Evolutionary conservation across 2,797 vertebrate genomes (phyloP), one percentile per base, ranked within the genome.

Genomic region (Enteromius trimaculatus): DNA sequence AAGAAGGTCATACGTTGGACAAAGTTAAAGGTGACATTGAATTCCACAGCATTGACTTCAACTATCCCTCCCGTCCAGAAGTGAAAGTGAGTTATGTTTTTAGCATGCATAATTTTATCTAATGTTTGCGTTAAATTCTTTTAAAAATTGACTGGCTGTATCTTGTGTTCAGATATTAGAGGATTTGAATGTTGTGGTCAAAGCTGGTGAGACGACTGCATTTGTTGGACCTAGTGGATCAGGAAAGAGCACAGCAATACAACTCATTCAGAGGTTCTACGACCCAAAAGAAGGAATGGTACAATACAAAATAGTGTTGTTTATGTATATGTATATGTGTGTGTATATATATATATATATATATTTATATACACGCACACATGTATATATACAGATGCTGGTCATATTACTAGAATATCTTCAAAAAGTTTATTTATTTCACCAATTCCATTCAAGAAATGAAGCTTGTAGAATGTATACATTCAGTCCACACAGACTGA

Each of bases 61-160:
- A 94, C 89, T 99, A 97, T 84, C 97, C 97, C 60, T 98, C 98
- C 72, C 95, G 97, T 82, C 96, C 96, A 47, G 97, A 98, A 0
- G 92, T 98, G 42, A 97, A 96, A 96, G 98, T 99, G 51, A 69
- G 84, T 26, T 16, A 21, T 77, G 66, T 26, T 66, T 58, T n/a
- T 26, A 58, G 29, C 31, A 70, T 70, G 8, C 8, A 10, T 31
- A 1, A 64, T 60, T 69, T 29, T 44, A 58, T 17, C 72, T 42
- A 42, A 60, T 58, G 37, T 76, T 60, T 60, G 14, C 2, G 60
- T 60, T 26, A 10, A 7, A 31, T 47, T 66, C 0, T 31, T 1
- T 77, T 13, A 14, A 62, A 14, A 4, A 8, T 7, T 78, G 39
- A 47, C 17, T 58, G 51, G 6, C 87, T 3, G 3, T 37, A n/a